Conservation (phyloP, 1,140 invertebrate genomes). For the Agrilus planipennis region DNA sequence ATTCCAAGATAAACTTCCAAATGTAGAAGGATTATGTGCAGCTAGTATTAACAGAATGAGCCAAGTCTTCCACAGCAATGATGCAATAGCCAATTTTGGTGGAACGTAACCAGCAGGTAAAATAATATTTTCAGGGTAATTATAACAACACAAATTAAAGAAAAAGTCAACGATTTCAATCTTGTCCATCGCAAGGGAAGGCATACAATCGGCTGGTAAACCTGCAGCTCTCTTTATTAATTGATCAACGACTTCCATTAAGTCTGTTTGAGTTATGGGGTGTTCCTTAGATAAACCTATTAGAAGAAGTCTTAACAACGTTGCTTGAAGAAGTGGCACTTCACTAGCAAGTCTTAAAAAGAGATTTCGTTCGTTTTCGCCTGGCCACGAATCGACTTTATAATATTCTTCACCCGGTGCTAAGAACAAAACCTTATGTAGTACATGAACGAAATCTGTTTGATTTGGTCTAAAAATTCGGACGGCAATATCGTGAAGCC, state of each 20-base stretch:
- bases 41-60: constrained; percentile 76
- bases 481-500: constrained; percentile 72
- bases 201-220: constrained; percentile 52
- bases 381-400: constrained; percentile 87
- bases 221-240: constrained; percentile 72
- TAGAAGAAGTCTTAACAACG: constrained; percentile 64
- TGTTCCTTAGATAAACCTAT: constrained; percentile 80
- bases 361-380: constrained; percentile 68
- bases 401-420: constrained; percentile 79
- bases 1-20: constrained; percentile 78
- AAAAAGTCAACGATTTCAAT: constrained; percentile 79
- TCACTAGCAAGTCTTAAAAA: constrained; percentile 76
- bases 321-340: constrained; percentile 75
- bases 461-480: constrained; percentile 59
- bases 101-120: constrained; percentile 74
- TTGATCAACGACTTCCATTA: constrained; percentile 74
- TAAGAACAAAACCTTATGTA: constrained; percentile 80
- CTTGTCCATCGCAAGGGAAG: constrained; percentile 63
- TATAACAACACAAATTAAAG: constrained; percentile 82
- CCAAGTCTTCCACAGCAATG: constrained; percentile 93
- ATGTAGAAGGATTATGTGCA: constrained; percentile 81
- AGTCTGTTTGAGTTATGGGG: constrained; percentile 66
- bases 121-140: constrained; percentile 84
- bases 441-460: constrained; percentile 61
- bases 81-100: constrained; percentile 80